Percentiles rank a stretch among this genome's conserved stretches.
phyloP scores from a whole-genome alignment of 2,888 invertebrate genomes.

The Tigriopus californicus region DNA sequence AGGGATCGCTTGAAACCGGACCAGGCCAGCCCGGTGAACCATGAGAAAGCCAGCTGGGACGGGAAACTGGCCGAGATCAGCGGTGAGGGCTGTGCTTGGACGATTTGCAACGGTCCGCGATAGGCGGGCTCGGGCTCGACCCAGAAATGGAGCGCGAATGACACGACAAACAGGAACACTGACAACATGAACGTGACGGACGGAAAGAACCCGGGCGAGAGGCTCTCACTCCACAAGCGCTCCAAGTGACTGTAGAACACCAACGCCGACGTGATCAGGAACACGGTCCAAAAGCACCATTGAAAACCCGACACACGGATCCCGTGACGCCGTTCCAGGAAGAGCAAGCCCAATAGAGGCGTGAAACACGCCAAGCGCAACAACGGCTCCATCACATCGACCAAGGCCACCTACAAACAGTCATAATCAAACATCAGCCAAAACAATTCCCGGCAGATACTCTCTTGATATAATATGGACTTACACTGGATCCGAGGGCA shows the following conservation, averaged over 20 bases:
- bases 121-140: conserved; percentile 7
- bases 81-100: not conserved
- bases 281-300: not conserved
- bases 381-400: not conserved
- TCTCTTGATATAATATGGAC: too few species aligned
- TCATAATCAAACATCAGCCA: too few species aligned
- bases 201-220: not conserved
- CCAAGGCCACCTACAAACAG: too few species aligned
- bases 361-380: not conserved
- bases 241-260: conserved; percentile 2
- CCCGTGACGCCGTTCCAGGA: conserved; percentile 1
- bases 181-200: not conserved
- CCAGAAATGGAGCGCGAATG: not conserved
- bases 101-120: not conserved
- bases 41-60: conserved; percentile 4
- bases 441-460: too few species aligned
- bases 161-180: not conserved
- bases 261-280: not conserved
- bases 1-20: conserved; percentile 8
- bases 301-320: not conserved
- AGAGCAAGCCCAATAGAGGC: not conserved
- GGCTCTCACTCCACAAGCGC: not conserved
- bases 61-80: conserved; percentile 1
- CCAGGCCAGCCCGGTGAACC: conserved; percentile 13
- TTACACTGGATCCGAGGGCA: not conserved